Evolutionary conservation across 1,140 invertebrate species (phyloP).

Genomic region (Heliconius congener): DNA sequence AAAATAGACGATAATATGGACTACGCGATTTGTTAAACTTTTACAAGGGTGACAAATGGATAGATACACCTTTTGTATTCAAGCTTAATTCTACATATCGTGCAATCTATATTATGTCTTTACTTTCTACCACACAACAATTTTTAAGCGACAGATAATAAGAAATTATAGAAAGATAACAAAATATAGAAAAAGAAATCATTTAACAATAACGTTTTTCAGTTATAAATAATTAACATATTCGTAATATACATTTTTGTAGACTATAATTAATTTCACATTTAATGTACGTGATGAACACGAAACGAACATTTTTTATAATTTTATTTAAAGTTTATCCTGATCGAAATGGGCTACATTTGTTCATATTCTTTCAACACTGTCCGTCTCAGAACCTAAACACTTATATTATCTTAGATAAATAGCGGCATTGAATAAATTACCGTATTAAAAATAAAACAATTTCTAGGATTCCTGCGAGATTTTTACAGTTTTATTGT

Average conservation of each 20-base stretch:
- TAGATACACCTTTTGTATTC: conserved; percentile 17
- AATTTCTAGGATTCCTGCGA: too few relatives aligned
- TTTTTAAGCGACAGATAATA: conserved; percentile 38
- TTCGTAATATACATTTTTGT: conserved; percentile 2
- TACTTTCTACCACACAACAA: conserved; percentile 59
- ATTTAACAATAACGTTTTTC: background rate
- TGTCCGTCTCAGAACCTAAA: too few relatives aligned
- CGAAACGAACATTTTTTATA: background rate
- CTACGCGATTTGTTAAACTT: conserved; percentile 35
- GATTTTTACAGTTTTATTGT: background rate
- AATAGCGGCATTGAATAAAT: too few relatives aligned
- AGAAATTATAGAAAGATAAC: background rate
- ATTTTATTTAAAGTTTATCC: background rate
- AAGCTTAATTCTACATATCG: conserved; percentile 18
- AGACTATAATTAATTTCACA: conserved; percentile 1
- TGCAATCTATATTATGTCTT: conserved; percentile 35
- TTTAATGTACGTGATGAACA: background rate
- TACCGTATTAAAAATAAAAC: too few relatives aligned
- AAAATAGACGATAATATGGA: conserved; percentile 27
- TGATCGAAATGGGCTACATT: background rate
- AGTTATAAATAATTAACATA: conserved; percentile 10
- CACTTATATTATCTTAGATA: too few relatives aligned
- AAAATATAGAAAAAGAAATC: background rate
- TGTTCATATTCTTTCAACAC: too few relatives aligned
- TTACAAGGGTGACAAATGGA: conserved; percentile 4